phyloP scores from a whole-genome alignment of 2,113 vertebrate species.

The Gadus macrocephalus region DNA sequence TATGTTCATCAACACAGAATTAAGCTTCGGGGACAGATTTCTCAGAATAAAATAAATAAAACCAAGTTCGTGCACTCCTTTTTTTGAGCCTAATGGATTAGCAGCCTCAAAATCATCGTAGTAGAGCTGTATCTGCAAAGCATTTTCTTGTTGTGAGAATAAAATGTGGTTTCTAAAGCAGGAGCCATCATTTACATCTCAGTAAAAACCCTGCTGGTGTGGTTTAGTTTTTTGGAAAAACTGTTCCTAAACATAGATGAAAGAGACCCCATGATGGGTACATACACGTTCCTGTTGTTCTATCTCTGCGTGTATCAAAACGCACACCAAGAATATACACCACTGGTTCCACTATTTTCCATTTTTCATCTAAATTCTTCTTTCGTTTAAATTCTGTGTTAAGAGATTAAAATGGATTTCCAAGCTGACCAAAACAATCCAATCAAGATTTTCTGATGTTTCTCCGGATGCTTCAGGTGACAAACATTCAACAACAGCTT shows the following conservation, averaged over 20 bases:
- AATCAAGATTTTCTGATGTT: conserved; percentile 4
- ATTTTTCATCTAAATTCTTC: conserved; percentile 15
- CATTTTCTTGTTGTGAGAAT: conserved; percentile 15
- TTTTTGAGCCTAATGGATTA: conserved; percentile 18
- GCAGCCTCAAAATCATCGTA: neutral
- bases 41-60: conserved; percentile 28
- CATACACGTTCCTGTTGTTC: neutral
- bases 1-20: conserved; percentile 22
- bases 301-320: neutral
- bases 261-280: neutral
- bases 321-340: neutral
- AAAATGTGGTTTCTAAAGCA: conserved; percentile 20
- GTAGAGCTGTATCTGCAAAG: neutral
- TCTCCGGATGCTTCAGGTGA: neutral
- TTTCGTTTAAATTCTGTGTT: conserved; percentile 19
- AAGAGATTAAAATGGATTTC: neutral
- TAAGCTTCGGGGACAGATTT: conserved; percentile 18
- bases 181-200: conserved; percentile 6
- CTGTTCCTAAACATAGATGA: conserved; percentile 8
- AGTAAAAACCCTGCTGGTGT: neutral
- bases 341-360: neutral
- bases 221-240: too few relatives aligned
- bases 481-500: conserved; percentile 18
- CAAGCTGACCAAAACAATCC: conserved; percentile 7
- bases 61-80: conserved; percentile 16